A percentile compares a stretch with the other conserved stretches of the same genome.
phyloP scores from a whole-genome alignment of 2,888 invertebrate genomes.

The Dryomyza anilis region DNA sequence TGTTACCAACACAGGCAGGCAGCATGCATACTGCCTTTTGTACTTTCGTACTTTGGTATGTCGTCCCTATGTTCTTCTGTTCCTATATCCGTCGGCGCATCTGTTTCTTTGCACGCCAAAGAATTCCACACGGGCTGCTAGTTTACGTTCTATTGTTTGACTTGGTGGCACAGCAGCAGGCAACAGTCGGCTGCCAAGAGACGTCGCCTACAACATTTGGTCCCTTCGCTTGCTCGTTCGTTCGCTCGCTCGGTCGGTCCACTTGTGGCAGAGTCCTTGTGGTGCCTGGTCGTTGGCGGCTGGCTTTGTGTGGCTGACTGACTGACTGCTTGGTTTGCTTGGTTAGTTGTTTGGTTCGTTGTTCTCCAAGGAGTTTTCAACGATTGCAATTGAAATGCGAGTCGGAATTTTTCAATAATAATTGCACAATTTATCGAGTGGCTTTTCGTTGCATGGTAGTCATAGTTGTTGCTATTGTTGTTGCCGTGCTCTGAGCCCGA shows the following conservation, averaged over 20 bases:
- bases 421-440: conserved; percentile 22
- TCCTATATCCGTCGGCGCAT: conserved; percentile 2
- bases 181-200: no score
- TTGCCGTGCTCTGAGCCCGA: no score
- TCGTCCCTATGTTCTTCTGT: no score
- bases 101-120: conserved; percentile 2
- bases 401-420: conserved; percentile 21
- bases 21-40: no score
- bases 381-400: conserved; percentile 19
- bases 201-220: neutral
- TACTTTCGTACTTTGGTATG: no score
- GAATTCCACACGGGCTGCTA: conserved; percentile 10
- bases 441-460: no score
- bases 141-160: conserved; percentile 15
- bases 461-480: no score
- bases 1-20: no score
- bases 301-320: neutral
- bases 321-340: neutral
- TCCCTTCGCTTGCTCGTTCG: no score
- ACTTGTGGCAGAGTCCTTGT: no score
- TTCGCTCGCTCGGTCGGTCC: neutral
- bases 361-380: conserved; percentile 8
- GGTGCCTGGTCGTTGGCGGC: neutral
- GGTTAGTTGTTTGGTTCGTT: neutral
- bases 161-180: neutral